phyloP scores from a whole-genome alignment of 2,888 invertebrate species.

The Drepanosiphum platanoidis region DNA sequence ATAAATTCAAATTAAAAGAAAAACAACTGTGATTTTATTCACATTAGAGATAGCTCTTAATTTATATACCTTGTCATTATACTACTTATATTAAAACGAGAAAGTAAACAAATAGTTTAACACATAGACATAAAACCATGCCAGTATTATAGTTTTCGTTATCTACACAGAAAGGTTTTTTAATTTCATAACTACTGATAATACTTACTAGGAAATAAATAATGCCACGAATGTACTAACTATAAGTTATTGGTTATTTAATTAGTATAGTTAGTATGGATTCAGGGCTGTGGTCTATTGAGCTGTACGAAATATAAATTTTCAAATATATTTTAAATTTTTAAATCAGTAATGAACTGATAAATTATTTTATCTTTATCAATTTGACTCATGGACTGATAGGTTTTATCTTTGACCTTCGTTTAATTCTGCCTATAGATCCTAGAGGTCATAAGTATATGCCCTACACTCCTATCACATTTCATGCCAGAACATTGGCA shows the following conservation, averaged over 20 bases:
- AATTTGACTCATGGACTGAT: background rate
- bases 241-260: background rate
- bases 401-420: background rate
- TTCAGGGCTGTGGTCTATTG: no score
- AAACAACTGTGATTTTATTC: no score
- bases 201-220: background rate
- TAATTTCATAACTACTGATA: background rate
- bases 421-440: background rate
- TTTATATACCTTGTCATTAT: background rate
- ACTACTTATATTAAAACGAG: background rate
- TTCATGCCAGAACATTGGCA: background rate
- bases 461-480: constrained; percentile 18
- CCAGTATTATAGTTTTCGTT: no score
- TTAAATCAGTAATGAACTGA: background rate
- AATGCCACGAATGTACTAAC: background rate
- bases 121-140: no score
- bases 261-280: no score
- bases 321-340: background rate
- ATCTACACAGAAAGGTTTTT: no score
- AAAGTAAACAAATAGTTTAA: background rate
- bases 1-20: no score
- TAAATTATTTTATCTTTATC: constrained; percentile 32
- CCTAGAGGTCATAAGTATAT: constrained; percentile 25
- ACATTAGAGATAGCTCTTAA: no score
- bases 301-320: background rate